Percentiles rank a stretch among this genome's conserved stretches.
Evolutionary conservation across 2,113 vertebrate genomes (phyloP).

Genomic region (Entomyzon cyanotis): DNA sequence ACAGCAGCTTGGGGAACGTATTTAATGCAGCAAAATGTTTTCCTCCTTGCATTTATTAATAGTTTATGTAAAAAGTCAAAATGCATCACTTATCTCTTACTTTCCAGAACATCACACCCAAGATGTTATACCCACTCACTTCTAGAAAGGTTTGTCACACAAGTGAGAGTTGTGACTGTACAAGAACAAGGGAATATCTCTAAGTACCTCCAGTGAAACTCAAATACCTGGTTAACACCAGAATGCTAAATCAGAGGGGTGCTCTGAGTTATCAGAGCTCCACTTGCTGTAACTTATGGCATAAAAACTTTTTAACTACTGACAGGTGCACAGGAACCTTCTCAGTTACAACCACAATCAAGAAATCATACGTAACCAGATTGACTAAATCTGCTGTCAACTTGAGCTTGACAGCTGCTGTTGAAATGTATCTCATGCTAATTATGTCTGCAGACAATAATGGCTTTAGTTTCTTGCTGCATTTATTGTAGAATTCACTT

Average conservation of each 20-base stretch:
- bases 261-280: conserved; percentile 46
- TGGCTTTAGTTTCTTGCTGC: not conserved
- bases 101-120: conserved; percentile 57
- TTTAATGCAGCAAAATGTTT: conserved; percentile 36
- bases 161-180: conserved; percentile 74
- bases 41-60: conserved; percentile 50
- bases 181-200: conserved; percentile 65
- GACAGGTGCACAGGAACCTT: conserved; percentile 73
- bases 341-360: not conserved
- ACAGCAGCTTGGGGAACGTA: conserved; percentile 30
- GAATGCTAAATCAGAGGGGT: conserved; percentile 49
- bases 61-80: conserved; percentile 54
- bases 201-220: conserved; percentile 66
- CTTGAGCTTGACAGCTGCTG: conserved; percentile 7
- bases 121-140: conserved; percentile 51
- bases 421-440: not conserved
- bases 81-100: conserved; percentile 45
- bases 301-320: conserved; percentile 52
- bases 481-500: not conserved
- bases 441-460: not conserved
- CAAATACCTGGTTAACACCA: conserved; percentile 68
- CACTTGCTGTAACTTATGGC: conserved; percentile 65
- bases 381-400: conserved; percentile 31
- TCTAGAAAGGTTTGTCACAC: conserved; percentile 60
- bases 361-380: not conserved